Conservation (phyloP, 2,888 invertebrate species). For the Mesochorus sp. region DNA sequence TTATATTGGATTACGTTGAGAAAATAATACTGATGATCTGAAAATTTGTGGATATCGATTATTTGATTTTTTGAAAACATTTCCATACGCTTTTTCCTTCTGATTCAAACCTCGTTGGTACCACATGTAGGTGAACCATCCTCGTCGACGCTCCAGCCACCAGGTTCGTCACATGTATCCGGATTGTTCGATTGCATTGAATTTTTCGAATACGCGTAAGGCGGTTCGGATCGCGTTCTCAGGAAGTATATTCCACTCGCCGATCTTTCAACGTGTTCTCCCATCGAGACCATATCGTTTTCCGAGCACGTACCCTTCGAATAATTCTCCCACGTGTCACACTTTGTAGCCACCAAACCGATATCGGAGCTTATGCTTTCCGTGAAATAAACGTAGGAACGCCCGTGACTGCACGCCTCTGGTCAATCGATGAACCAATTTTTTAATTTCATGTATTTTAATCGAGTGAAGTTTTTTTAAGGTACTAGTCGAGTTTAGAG, state of each 20-base stretch:
- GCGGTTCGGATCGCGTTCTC: slow-evolving; percentile 74
- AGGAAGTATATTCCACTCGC: slow-evolving; percentile 77
- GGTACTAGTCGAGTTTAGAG: no score
- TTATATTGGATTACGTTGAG: neutral
- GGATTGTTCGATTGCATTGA: neutral
- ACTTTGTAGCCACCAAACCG: slow-evolving; percentile 78
- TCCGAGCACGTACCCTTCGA: slow-evolving; percentile 72
- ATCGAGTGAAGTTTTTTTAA: no score
- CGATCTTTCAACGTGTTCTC: slow-evolving; percentile 76
- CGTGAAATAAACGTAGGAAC: slow-evolving; percentile 82
- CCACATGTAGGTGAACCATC: slow-evolving; percentile 53
- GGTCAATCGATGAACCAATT: slow-evolving; percentile 23
- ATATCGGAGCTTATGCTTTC: slow-evolving; percentile 81
- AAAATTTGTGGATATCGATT: neutral
- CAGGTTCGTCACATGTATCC: slow-evolving; percentile 55
- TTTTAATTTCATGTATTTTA: no score
- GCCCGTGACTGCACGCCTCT: slow-evolving; percentile 83
- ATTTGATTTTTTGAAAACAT: neutral
- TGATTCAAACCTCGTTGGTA: slow-evolving; percentile 52
- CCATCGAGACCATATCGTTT: slow-evolving; percentile 71
- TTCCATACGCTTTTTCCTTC: neutral
- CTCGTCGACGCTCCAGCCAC: slow-evolving; percentile 47
- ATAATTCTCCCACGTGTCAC: slow-evolving; percentile 78
- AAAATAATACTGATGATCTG: slow-evolving; percentile 22
- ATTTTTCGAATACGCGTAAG: slow-evolving; percentile 70